Evolutionary conservation across 2,888 invertebrate genomes (phyloP), one percentile per base, ranked within the genome.

Genomic region (Agrilus cyanescens): DNA sequence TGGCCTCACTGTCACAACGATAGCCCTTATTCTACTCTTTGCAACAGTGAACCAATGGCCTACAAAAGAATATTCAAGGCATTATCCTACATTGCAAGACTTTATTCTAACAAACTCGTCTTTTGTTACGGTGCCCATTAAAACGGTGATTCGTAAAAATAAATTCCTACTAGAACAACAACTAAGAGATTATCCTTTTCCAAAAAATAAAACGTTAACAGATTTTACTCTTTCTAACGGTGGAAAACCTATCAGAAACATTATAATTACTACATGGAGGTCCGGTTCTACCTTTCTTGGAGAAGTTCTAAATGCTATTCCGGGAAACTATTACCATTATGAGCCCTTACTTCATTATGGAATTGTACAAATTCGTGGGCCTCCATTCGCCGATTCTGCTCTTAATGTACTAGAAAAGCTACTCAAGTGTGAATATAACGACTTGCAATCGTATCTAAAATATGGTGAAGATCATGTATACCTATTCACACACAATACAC

Each of bases 271-370:
- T n/a, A 87, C 87, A 12, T 91, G 90, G 88, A 74, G 91, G 53
- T 87, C 88, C 4, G 91, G 91, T 5, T 89, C 90, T 14, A 90
- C 90, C 30, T 91, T 91, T 63, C 72, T 91, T 40, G 90, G 89
- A 41, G 89, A 89, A 58, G 76, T 89, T 34, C 63, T 90, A 37
- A 86, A 86, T 62, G 75, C 87, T 18, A 77, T 88, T 61, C 89
- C 90, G 13, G 88, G 80, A 25, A 90, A 84, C 63, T 91, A 76
- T 66, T 91, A 90, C 68, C 89, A 90, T 62, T 91, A 90, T 61
- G 91, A 93, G 65, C 91, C 91, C 29, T 68, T 91, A 46, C 69
- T 89, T 46, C 81, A 85, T 58, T 85, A 82, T 66, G 85, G 82
- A 47, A 87, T 89, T 53, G 73, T 82, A 50, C 87, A 87, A 70